phyloP scores from a whole-genome alignment of 2,797 vertebrate genomes.

The Synanceia verrucosa region DNA sequence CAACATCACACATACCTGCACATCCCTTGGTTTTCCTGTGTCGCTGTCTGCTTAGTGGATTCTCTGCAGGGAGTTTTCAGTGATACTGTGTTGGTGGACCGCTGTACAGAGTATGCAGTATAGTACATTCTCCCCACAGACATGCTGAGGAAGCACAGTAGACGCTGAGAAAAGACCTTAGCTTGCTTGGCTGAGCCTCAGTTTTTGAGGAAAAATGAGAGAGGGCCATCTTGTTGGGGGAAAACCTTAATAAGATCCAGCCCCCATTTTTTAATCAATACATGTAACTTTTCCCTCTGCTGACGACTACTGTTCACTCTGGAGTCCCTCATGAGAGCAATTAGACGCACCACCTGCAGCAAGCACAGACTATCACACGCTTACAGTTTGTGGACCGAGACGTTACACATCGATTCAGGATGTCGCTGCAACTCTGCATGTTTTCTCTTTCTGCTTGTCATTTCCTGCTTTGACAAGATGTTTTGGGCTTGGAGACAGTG shows the following conservation, averaged over 20 bases:
- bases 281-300: slow-evolving; percentile 52
- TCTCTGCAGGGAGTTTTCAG: slow-evolving; percentile 1
- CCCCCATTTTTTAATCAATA: slow-evolving; percentile 68
- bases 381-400: slow-evolving; percentile 6
- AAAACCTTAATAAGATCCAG: slow-evolving; percentile 59
- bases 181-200: slow-evolving; percentile 16
- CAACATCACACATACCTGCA: not conserved
- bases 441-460: slow-evolving; percentile 10
- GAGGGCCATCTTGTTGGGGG: slow-evolving; percentile 39
- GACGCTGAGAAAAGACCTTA: slow-evolving; percentile 39
- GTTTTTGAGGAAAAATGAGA: slow-evolving; percentile 46
- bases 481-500: not conserved
- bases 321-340: slow-evolving; percentile 65
- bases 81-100: not conserved
- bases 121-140: slow-evolving; percentile 17
- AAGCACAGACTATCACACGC: not conserved
- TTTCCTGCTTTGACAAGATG: slow-evolving; percentile 17
- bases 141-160: slow-evolving; percentile 32
- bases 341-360: slow-evolving; percentile 62
- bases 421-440: not conserved
- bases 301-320: slow-evolving; percentile 50
- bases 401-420: slow-evolving; percentile 5
- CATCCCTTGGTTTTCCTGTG: not conserved
- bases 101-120: slow-evolving; percentile 8
- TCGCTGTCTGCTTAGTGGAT: not conserved